Conservation (phyloP, 1,140 invertebrate genomes). For the Brachionus rotundiformis region DNA sequence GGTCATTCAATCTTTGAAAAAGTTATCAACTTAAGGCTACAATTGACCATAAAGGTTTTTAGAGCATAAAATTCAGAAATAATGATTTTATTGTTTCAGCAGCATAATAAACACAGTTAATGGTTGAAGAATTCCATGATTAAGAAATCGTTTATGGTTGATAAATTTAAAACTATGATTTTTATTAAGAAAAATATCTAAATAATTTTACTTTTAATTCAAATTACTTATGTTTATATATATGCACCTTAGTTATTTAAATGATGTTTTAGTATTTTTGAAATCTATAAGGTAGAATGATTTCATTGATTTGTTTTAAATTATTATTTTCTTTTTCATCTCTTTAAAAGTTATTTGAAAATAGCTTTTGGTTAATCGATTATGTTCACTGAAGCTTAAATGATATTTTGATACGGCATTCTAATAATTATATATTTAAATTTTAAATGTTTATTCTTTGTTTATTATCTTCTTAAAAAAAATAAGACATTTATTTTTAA, state of each 20-base stretch:
- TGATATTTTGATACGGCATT: constrained; percentile 2
- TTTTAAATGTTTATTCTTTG: background rate
- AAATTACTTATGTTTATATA: background rate
- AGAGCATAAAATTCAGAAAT: background rate
- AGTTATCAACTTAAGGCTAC: background rate
- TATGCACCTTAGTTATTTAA: background rate
- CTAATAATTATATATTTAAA: background rate
- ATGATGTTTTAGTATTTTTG: background rate
- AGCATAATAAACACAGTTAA: background rate
- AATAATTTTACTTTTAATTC: background rate
- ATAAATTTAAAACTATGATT: background rate
- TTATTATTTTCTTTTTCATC: background rate
- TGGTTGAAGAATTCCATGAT: constrained; percentile 1
- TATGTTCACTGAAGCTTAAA: background rate
- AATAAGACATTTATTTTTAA: too few species aligned
- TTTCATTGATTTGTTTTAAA: constrained; percentile 4
- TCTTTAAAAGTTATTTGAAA: background rate
- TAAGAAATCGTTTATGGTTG: background rate
- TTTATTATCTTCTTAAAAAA: background rate
- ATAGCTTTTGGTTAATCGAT: constrained; percentile 17
- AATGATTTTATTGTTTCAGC: background rate
- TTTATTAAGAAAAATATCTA: background rate
- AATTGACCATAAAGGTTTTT: background rate
- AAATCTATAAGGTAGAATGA: constrained; percentile 38
- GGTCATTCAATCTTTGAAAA: background rate